Evolutionary conservation across 2,113 vertebrate genomes (phyloP), one percentile per base, ranked within the genome.

Genomic region (Gymnarchus niloticus): DNA sequence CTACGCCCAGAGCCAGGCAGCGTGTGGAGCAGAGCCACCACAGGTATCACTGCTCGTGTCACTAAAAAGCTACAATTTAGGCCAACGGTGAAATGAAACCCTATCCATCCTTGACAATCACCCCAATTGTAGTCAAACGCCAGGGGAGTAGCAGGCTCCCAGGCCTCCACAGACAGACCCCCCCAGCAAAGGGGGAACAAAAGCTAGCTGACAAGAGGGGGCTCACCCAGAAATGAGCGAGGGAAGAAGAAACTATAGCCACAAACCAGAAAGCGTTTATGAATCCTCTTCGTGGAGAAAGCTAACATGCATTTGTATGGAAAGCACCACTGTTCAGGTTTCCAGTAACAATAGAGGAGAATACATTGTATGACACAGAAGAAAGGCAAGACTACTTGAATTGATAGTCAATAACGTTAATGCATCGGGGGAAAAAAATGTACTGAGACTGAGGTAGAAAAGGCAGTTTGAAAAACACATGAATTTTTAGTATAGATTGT

Each of bases 91-190:
- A 89, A 90, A 78, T 85, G 92, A 94, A 92, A 92, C 88, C 90
- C 88, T 89, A 89, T 87, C 91, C 88, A 90, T 88, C 83, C 89
- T 88, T 80, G 87, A 92, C 92, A 92, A 89, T 91, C 92, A 91
- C 85, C 90, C 87, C 89, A 92, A 95, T 91, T 93, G 91, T 91
- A 91, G 92, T 93, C 91, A 92, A 93, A 89, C 88, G 92, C 91
- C 90, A 88, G 49, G 51, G 51, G 69, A 85, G 51, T 56, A 49
- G 51, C 25, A 89, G 90, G 90, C 94, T 93, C 90, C 93, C 91
- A 91, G 90, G 94, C 90, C 89, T 88, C 89, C 90, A 93, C 92
- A 91, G 89, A 93, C 91, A 93, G 86, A 56, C 57, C 57, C 57
- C 90, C 81, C 76, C 83, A 93, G 94, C 94, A 90, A 91, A 89